phyloP scores from a whole-genome alignment of 1,140 invertebrate genomes.

The Liolophura sinensis region DNA sequence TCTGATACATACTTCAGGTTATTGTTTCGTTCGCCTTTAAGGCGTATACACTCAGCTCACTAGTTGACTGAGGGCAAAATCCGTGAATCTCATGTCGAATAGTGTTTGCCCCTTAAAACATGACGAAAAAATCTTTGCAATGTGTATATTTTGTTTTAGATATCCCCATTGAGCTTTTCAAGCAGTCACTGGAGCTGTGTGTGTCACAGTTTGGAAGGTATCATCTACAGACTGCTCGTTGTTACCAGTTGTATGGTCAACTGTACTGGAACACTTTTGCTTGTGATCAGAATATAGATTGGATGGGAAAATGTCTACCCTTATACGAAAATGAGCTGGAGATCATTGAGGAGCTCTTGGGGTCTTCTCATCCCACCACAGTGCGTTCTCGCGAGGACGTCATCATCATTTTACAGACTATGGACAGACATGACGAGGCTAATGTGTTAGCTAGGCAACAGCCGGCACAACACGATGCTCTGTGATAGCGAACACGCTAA shows the following conservation, averaged over 20 bases:
- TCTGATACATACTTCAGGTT: too few species aligned
- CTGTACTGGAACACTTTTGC: conserved; percentile 30
- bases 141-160: conserved; percentile 9
- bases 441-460: conserved; percentile 11
- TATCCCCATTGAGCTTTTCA: conserved; percentile 22
- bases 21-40: too few species aligned
- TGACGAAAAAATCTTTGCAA: too few species aligned
- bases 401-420: conserved; percentile 28
- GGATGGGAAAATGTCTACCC: conserved; percentile 14
- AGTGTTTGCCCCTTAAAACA: too few species aligned
- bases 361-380: conserved; percentile 25
- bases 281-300: background rate
- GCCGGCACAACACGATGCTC: conserved; percentile 2
- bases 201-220: conserved; percentile 24
- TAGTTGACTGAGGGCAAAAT: too few species aligned
- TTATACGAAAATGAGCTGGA: conserved; percentile 18
- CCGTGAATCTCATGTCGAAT: too few species aligned
- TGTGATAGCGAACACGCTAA: too few species aligned
- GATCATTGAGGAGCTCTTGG: conserved; percentile 9
- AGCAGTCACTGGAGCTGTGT: conserved; percentile 24
- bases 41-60: too few species aligned
- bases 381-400: conserved; percentile 30
- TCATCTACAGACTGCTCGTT: conserved; percentile 28
- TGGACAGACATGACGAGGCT: conserved; percentile 19
- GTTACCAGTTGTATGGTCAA: conserved; percentile 32